Conservation (phyloP, 1,140 invertebrate genomes). For the Maconellicoccus hirsutus region DNA sequence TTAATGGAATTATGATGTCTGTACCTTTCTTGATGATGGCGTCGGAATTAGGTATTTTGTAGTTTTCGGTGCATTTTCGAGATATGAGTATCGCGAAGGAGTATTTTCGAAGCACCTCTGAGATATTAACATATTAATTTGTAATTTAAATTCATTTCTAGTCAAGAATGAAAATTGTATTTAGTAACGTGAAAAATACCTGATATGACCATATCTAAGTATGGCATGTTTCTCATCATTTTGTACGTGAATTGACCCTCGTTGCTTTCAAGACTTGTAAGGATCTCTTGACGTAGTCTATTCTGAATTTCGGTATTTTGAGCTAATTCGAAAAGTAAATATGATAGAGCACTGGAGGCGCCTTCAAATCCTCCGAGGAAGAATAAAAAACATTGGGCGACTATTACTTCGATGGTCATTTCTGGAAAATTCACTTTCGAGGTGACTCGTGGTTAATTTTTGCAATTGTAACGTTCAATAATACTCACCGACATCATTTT, state of each 20-base stretch:
- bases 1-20: conserved; percentile 45
- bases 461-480: too few relatives aligned
- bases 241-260: conserved; percentile 33
- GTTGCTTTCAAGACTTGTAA: conserved; percentile 27
- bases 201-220: conserved; percentile 34
- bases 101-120: conserved; percentile 14
- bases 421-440: too few relatives aligned
- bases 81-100: conserved; percentile 36
- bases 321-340: conserved; percentile 44
- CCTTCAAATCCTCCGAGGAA: conserved; percentile 56
- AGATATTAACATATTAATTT: too few relatives aligned
- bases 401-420: conserved; percentile 19
- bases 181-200: conserved; percentile 29
- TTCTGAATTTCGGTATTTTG: conserved; percentile 41
- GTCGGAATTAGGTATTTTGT: conserved; percentile 42
- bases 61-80: conserved; percentile 37
- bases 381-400: conserved; percentile 50
- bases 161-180: too few relatives aligned
- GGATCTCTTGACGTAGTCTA: conserved; percentile 24
- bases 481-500: too few relatives aligned
- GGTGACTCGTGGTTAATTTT: too few relatives aligned
- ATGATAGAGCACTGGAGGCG: conserved; percentile 41
- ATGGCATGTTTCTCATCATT: conserved; percentile 32
- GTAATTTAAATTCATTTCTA: too few relatives aligned
- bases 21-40: conserved; percentile 47